A percentile compares a stretch with the other conserved stretches of the same genome.
Conservation (phyloP, 2,113 vertebrate species). For the Scomber scombrus region DNA sequence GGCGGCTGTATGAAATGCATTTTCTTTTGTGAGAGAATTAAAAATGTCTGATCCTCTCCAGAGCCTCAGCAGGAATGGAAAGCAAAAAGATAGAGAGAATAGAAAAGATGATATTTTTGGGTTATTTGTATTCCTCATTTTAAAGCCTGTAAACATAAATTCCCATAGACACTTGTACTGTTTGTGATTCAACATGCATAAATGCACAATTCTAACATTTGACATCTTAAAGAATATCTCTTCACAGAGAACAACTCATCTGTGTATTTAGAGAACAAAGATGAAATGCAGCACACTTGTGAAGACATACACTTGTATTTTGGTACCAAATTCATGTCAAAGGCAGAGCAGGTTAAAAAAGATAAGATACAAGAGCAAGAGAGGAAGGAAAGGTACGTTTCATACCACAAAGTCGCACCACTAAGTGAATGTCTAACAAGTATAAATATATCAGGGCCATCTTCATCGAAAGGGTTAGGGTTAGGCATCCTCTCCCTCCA, state of each 20-base stretch:
- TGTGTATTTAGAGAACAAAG: constrained; percentile 53
- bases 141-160: neutral
- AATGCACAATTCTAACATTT: constrained; percentile 5
- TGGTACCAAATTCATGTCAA: constrained; percentile 20
- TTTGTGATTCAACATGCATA: constrained; percentile 33
- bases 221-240: constrained; percentile 3
- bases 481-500: no score
- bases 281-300: neutral
- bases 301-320: constrained; percentile 10
- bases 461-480: neutral
- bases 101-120: constrained; percentile 8
- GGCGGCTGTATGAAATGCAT: constrained; percentile 5
- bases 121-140: constrained; percentile 18
- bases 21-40: constrained; percentile 19
- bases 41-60: constrained; percentile 24
- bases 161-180: neutral
- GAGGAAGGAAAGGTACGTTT: constrained; percentile 6
- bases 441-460: constrained; percentile 14
- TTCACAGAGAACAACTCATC: constrained; percentile 15
- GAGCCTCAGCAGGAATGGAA: constrained; percentile 6
- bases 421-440: neutral
- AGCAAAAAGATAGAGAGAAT: constrained; percentile 24
- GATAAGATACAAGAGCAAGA: constrained; percentile 1
- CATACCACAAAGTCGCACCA: neutral
- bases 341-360: constrained; percentile 8